These are phyloP conservation scores for Xanthia togata DNA, from an alignment of 2,888 invertebrate species.

Conservation along the genomic window DNA sequence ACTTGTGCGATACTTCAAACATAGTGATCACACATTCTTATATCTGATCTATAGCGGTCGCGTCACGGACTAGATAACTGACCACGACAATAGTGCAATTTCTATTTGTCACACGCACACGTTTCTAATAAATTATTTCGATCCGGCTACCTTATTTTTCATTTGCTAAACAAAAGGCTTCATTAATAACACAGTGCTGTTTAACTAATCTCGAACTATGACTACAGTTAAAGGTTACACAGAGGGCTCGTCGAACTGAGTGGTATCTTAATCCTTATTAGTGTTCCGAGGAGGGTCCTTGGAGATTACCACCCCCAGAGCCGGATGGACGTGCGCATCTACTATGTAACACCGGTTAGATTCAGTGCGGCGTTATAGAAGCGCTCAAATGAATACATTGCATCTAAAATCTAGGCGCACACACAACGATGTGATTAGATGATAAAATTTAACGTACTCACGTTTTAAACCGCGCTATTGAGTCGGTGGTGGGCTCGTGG, in stretches of 20 bases:
- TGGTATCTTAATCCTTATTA: constrained; percentile 42
- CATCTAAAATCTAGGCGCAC: constrained; percentile 48
- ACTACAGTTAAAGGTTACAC: constrained; percentile 25
- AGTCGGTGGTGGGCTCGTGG: constrained; percentile 82
- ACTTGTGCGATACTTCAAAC: constrained; percentile 67
- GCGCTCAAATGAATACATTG: constrained; percentile 41
- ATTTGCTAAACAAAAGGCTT: constrained; percentile 17
- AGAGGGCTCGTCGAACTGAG: constrained; percentile 23
- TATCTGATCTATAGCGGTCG: constrained; percentile 37
- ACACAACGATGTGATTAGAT: constrained; percentile 38
- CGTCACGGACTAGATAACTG: constrained; percentile 19
- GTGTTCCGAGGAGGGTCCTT: not conserved
- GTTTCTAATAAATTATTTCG: constrained; percentile 23
- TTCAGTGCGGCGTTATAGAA: constrained; percentile 45
- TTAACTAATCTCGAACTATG: constrained; percentile 37
- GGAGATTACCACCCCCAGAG: constrained; percentile 4
- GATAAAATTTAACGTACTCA: constrained; percentile 74
- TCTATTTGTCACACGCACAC: constrained; percentile 46
- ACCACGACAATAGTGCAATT: constrained; percentile 45
- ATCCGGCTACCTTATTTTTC: not conserved
- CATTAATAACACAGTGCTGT: constrained; percentile 45
- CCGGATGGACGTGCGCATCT: constrained; percentile 19
- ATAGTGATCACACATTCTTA: constrained; percentile 59
- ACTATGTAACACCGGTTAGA: constrained; percentile 15
- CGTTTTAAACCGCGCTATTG: constrained; percentile 88